Evolutionary conservation across 2,113 vertebrate species (phyloP).

Genomic region (Romanogobio albipinnatus): DNA sequence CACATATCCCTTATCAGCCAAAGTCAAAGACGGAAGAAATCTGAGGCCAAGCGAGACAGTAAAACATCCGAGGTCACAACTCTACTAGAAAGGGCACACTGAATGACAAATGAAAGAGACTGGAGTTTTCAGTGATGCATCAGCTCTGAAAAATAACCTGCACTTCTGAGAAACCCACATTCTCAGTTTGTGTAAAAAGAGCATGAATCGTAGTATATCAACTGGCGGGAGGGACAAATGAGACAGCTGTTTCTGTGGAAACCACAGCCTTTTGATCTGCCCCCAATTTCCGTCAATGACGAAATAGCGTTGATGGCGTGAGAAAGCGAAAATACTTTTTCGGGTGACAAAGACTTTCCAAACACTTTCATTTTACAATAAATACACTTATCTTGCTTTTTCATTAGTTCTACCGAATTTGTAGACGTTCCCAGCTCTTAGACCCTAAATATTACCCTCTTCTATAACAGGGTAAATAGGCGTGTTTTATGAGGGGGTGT

Average conservation of each 20-base stretch:
- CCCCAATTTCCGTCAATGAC: slow-evolving; percentile 61
- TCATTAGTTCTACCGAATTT: not conserved
- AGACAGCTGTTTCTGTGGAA: slow-evolving; percentile 39
- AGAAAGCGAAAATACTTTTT: not conserved
- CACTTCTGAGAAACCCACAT: slow-evolving; percentile 39
- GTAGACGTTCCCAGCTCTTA: not conserved
- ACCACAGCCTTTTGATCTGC: slow-evolving; percentile 59
- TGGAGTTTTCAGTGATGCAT: slow-evolving; percentile 27
- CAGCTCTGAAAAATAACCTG: not conserved
- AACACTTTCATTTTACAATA: not conserved
- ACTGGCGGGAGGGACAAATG: slow-evolving; percentile 20
- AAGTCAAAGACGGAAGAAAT: slow-evolving; percentile 46
- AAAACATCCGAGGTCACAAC: slow-evolving; percentile 3
- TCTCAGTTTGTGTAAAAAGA: slow-evolving; percentile 53
- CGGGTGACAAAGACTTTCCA: not conserved
- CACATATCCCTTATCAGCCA: slow-evolving; percentile 55
- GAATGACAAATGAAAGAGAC: slow-evolving; percentile 1
- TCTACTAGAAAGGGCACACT: not conserved
- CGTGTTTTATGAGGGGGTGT: not conserved
- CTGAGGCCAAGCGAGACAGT: slow-evolving; percentile 42
- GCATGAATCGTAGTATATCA: not conserved
- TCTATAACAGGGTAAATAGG: not conserved
- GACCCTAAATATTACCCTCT: not conserved
- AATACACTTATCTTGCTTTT: not conserved
- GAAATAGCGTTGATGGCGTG: not conserved